A percentile compares a stretch with the other conserved stretches of the same genome.
Evolutionary conservation across 2,797 vertebrate genomes (phyloP).

Genomic region (Mormyrops boulengeri): DNA sequence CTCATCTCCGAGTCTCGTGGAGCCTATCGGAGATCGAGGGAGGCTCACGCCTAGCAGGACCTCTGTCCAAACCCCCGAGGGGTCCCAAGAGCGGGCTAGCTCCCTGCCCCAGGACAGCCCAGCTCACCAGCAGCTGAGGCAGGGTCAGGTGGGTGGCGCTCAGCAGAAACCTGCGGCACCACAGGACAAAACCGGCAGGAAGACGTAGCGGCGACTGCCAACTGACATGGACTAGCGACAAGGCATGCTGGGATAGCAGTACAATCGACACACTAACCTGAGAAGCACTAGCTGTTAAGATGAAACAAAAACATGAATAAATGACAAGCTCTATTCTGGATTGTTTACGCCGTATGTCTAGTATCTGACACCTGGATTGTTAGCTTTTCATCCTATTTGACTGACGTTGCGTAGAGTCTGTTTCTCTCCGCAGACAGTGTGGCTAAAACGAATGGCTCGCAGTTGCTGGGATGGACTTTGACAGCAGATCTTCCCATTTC

Average conservation of each 20-base stretch:
- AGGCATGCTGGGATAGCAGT: constrained; percentile 45
- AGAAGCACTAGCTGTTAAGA: constrained; percentile 26
- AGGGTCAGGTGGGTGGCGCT: constrained; percentile 50
- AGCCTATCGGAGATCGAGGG: constrained; percentile 41
- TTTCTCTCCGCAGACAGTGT: constrained; percentile 26
- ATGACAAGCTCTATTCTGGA: constrained; percentile 18
- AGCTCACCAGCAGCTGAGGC: constrained; percentile 41
- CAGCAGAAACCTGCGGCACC: constrained; percentile 37
- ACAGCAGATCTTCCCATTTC: constrained; percentile 22
- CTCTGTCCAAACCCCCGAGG: constrained; percentile 32
- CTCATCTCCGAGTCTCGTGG: constrained; percentile 21
- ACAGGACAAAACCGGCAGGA: constrained; percentile 68
- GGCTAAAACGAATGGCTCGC: constrained; percentile 37
- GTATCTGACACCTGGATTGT: constrained; percentile 25
- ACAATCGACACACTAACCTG: constrained; percentile 55
- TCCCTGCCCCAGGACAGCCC: constrained; percentile 36
- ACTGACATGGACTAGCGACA: constrained; percentile 36
- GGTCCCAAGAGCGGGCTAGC: constrained; percentile 37
- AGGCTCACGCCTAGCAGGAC: constrained; percentile 48
- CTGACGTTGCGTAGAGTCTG: constrained; percentile 27
- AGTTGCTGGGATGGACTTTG: neutral
- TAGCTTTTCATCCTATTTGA: constrained; percentile 38
- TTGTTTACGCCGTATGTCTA: constrained; percentile 53
- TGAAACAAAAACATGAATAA: constrained; percentile 18
- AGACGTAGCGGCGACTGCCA: constrained; percentile 69